Evolutionary conservation across 2,797 vertebrate genomes (phyloP).

Genomic region (Pseudopleuronectes americanus): DNA sequence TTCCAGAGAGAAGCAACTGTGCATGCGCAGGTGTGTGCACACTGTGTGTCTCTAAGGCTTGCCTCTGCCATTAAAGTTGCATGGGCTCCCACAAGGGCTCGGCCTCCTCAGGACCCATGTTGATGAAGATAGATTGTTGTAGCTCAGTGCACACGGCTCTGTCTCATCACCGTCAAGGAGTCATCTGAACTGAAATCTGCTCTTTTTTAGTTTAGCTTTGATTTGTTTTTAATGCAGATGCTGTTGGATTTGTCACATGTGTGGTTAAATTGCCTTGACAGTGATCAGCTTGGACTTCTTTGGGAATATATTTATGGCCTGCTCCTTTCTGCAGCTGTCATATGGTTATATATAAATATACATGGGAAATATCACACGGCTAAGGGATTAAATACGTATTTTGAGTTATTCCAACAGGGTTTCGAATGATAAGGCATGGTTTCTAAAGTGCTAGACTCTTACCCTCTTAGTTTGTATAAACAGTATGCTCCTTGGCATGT

Average conservation of each 20-base stretch:
- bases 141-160: conserved; percentile 34
- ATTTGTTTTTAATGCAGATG: conserved; percentile 26
- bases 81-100: conserved; percentile 31
- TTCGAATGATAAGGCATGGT: conserved; percentile 2
- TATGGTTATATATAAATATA: neutral
- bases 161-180: conserved; percentile 32
- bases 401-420: neutral
- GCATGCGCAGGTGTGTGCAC: conserved; percentile 26
- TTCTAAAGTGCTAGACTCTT: neutral
- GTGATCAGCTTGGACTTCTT: conserved; percentile 24
- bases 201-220: conserved; percentile 13
- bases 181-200: conserved; percentile 8
- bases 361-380: neutral
- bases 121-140: conserved; percentile 38
- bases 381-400: neutral
- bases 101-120: conserved; percentile 52
- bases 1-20: conserved; percentile 8
- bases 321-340: neutral
- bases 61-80: conserved; percentile 58
- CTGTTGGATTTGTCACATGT: conserved; percentile 27
- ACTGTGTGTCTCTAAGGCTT: conserved; percentile 34
- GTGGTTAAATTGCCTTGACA: conserved; percentile 6
- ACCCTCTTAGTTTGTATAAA: neutral
- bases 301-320: conserved; percentile 26
- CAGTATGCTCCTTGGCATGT: conserved; percentile 16